Conservation (phyloP, 2,888 invertebrate species). For the Pheosia gnoma region DNA sequence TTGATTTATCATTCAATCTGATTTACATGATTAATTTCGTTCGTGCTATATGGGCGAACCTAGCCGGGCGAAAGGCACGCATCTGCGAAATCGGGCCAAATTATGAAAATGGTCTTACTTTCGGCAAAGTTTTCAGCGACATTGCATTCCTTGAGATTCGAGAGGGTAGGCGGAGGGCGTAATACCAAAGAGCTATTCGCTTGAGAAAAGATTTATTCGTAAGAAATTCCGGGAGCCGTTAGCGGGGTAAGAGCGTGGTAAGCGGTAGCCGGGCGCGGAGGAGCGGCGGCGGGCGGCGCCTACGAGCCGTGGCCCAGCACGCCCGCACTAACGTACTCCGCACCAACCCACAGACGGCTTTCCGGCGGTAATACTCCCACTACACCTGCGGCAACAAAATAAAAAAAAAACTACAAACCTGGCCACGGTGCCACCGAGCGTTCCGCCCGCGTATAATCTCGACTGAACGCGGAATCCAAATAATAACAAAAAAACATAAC, state of each 20-base stretch:
- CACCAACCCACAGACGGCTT: constrained; percentile 85
- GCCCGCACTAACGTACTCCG: constrained; percentile 84
- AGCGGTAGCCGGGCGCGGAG: constrained; percentile 46
- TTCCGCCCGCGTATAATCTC: constrained; percentile 25
- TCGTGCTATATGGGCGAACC: constrained; percentile 82
- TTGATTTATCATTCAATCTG: constrained; percentile 51
- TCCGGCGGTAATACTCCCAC: constrained; percentile 86
- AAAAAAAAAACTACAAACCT: constrained; percentile 79
- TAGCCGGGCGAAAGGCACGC: constrained; percentile 78
- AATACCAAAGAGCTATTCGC: constrained; percentile 76
- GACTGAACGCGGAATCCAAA: constrained; percentile 45
- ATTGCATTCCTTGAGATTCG: constrained; percentile 78
- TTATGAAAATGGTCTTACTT: constrained; percentile 55
- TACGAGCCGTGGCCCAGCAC: constrained; percentile 82
- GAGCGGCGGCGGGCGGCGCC: constrained; percentile 45
- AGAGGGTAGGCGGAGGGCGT: constrained; percentile 63
- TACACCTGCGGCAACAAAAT: constrained; percentile 85
- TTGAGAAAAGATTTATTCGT: constrained; percentile 78
- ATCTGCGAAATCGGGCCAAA: constrained; percentile 73
- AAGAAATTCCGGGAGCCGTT: constrained; percentile 76
- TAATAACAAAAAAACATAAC: constrained; percentile 54
- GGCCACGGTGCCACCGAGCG: constrained; percentile 65
- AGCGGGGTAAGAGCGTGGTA: constrained; percentile 65
- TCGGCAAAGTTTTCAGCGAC: constrained; percentile 77
- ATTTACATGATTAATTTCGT: constrained; percentile 56